Evolutionary conservation across 2,888 invertebrate genomes (phyloP).

Genomic region (Polylopha cassiicola): DNA sequence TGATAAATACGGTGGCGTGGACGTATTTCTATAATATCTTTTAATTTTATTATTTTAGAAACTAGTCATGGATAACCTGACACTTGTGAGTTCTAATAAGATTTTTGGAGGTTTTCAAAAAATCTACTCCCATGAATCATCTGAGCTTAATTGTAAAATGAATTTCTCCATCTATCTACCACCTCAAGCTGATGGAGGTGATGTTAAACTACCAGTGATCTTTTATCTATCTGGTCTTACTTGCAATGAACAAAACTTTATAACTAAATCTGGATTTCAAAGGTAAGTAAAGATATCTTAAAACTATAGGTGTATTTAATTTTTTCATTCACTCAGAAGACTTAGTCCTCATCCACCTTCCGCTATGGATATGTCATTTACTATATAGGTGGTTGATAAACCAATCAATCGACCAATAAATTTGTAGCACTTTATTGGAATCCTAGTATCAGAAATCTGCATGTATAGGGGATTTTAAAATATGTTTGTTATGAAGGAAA

Average conservation of each 20-base stretch:
- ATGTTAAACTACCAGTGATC: slow-evolving; percentile 85
- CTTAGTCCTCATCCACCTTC: too few relatives aligned
- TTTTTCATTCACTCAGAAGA: too few relatives aligned
- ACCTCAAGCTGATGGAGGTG: slow-evolving; percentile 80
- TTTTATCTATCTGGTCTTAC: slow-evolving; percentile 95
- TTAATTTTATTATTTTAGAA: slow-evolving; percentile 30
- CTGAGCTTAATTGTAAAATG: slow-evolving; percentile 90
- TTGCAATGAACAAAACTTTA: slow-evolving; percentile 97
- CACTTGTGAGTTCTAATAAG: slow-evolving; percentile 81
- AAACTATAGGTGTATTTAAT: not conserved
- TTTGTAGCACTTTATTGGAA: too few relatives aligned
- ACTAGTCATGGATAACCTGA: slow-evolving; percentile 69
- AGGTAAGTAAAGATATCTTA: slow-evolving; percentile 48
- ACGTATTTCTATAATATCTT: too few relatives aligned
- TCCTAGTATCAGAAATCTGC: too few relatives aligned
- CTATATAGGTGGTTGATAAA: too few relatives aligned
- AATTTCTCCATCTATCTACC: slow-evolving; percentile 95
- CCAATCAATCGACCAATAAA: too few relatives aligned
- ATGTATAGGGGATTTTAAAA: too few relatives aligned
- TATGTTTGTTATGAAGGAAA: not conserved
- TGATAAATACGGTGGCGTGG: too few relatives aligned
- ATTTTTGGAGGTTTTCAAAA: slow-evolving; percentile 91
- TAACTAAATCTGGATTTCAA: slow-evolving; percentile 97
- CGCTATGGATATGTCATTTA: too few relatives aligned
- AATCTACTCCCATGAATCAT: slow-evolving; percentile 88